phyloP scores from a whole-genome alignment of 1,140 invertebrate genomes.

The Drosophila orosa region DNA sequence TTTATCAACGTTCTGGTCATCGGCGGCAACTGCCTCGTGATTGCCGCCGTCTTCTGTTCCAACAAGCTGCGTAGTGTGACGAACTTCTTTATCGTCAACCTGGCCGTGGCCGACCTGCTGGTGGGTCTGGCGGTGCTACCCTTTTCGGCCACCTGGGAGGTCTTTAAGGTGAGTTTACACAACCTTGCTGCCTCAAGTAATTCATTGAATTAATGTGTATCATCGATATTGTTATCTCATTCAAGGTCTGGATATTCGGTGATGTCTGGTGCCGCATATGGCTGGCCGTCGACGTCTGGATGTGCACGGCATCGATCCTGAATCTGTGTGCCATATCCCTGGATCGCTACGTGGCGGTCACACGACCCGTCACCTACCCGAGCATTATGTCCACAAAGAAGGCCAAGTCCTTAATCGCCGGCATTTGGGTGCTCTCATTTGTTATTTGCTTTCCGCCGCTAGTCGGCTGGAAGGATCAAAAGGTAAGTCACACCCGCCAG shows the following conservation, averaged over 20 bases:
- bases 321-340: slow-evolving; percentile 96
- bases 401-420: slow-evolving; percentile 94
- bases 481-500: slow-evolving; percentile 84
- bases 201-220: no score
- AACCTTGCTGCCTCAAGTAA: background rate
- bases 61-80: slow-evolving; percentile 96
- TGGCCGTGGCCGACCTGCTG: slow-evolving; percentile 96
- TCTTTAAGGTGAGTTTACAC: slow-evolving; percentile 89
- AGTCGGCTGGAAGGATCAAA: slow-evolving; percentile 96
- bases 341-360: slow-evolving; percentile 97
- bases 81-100: slow-evolving; percentile 96
- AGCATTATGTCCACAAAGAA: slow-evolving; percentile 95
- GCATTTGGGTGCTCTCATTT: slow-evolving; percentile 97
- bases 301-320: slow-evolving; percentile 97
- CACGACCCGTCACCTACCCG: slow-evolving; percentile 96
- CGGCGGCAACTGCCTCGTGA: slow-evolving; percentile 95
- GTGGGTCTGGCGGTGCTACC: slow-evolving; percentile 96
- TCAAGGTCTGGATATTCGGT: slow-evolving; percentile 95
- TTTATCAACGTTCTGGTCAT: slow-evolving; percentile 94
- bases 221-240: background rate
- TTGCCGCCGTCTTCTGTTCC: slow-evolving; percentile 94
- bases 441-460: slow-evolving; percentile 98
- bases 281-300: slow-evolving; percentile 97
- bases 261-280: slow-evolving; percentile 96
- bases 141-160: slow-evolving; percentile 94